These are phyloP conservation scores for Poicephalus meyeri DNA, from an alignment of 2,113 vertebrate species.

Conservation along the genomic window DNA sequence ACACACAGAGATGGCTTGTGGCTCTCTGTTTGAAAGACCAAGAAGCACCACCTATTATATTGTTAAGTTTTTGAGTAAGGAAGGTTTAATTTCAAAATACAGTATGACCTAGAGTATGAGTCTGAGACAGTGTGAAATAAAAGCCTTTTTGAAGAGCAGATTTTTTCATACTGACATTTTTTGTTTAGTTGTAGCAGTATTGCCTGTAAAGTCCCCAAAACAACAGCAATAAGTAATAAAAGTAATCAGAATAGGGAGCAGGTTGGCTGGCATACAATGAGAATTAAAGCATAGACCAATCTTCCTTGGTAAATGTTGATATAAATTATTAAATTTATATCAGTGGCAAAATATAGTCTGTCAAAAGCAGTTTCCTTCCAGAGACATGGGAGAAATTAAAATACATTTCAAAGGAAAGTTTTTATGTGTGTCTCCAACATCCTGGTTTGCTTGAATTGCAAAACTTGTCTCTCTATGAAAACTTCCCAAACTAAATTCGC, in stretches of 20 bases:
- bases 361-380: slow-evolving; percentile 56
- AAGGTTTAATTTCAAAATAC: neutral
- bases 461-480: neutral
- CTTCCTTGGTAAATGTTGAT: slow-evolving; percentile 52
- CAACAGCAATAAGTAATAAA: neutral
- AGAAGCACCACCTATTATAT: neutral
- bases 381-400: slow-evolving; percentile 38
- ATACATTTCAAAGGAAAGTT: slow-evolving; percentile 44
- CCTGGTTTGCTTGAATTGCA: slow-evolving; percentile 47
- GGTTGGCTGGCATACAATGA: neutral
- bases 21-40: neutral
- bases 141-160: neutral
- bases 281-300: neutral
- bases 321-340: slow-evolving; percentile 69
- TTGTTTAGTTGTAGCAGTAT: neutral
- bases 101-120: neutral
- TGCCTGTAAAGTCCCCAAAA: neutral
- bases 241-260: neutral
- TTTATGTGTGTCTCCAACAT: slow-evolving; percentile 1
- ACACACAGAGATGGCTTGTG: neutral
- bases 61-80: neutral
- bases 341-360: slow-evolving; percentile 53
- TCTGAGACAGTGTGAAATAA: neutral
- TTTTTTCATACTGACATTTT: neutral
- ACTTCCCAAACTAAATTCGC: neutral